These are phyloP conservation scores for Drosophila helvetica DNA, from an alignment of 2,888 invertebrate genomes.

Conservation along the genomic window DNA sequence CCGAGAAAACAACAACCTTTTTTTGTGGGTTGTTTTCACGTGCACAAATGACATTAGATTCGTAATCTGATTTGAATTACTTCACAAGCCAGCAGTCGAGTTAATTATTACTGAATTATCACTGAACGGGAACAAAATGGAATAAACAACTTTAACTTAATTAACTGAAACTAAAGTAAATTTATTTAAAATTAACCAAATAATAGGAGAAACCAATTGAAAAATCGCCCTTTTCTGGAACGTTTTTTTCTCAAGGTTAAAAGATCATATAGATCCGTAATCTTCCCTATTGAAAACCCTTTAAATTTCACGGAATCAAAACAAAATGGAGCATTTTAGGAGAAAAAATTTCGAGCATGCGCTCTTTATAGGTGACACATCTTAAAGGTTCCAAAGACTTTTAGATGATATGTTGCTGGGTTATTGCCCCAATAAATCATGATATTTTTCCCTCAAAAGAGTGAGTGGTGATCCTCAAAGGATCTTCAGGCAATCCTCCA, in stretches of 20 bases:
- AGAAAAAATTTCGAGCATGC: not conserved
- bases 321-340: too few species aligned
- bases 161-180: not conserved
- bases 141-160: not conserved
- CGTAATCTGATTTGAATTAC: not conserved
- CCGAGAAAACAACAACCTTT: not conserved
- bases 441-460: too few species aligned
- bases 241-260: not conserved
- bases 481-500: not conserved
- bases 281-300: too few species aligned
- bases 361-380: not conserved
- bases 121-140: not conserved
- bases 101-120: constrained; percentile 2
- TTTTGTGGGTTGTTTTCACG: not conserved
- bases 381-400: not conserved
- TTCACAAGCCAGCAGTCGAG: not conserved
- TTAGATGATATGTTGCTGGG: too few species aligned
- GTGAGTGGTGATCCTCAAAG: too few species aligned
- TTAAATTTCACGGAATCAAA: too few species aligned
- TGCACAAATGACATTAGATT: constrained; percentile 2
- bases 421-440: not conserved
- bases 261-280: too few species aligned
- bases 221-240: not conserved
- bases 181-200: not conserved
- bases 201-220: not conserved